A percentile compares a stretch with the other conserved stretches of the same genome.
phyloP scores from a whole-genome alignment of 1,140 invertebrate species.

The Portunus trituberculatus region DNA sequence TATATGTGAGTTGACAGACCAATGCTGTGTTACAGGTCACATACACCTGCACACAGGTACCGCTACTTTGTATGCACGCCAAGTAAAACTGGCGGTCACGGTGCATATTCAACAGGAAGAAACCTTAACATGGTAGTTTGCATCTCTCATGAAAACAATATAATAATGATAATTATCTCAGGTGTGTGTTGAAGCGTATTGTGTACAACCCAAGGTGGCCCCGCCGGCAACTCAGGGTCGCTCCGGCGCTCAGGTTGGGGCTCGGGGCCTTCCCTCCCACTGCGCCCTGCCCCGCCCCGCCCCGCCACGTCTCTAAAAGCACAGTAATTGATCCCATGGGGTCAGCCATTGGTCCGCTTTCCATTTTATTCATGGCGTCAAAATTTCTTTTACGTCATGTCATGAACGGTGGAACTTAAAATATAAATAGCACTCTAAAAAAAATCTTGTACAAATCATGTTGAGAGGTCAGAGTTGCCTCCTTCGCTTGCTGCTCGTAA shows the following conservation, averaged over 20 bases:
- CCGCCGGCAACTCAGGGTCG: neutral
- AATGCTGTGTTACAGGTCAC: neutral
- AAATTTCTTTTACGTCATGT: conserved; percentile 62
- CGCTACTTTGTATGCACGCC: conserved; percentile 11
- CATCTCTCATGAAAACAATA: conserved; percentile 28
- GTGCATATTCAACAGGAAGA: conserved; percentile 51
- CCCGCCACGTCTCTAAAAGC: conserved; percentile 58
- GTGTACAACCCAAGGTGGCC: conserved; percentile 57
- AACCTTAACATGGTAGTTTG: conserved; percentile 30
- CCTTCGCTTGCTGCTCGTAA: neutral
- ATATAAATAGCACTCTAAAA: conserved; percentile 11
- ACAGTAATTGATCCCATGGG: conserved; percentile 72
- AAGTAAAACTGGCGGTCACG: conserved; percentile 46
- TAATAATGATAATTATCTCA: neutral
- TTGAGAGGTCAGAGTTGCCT: neutral
- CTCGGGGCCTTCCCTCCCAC: neutral
- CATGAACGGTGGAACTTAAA: conserved; percentile 40
- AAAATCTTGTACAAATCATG: neutral
- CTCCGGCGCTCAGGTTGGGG: no score
- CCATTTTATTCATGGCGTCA: conserved; percentile 57
- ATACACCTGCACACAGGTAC: neutral
- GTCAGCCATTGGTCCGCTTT: conserved; percentile 70
- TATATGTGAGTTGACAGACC: conserved; percentile 30
- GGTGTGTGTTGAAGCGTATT: conserved; percentile 66
- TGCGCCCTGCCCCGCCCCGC: conserved; percentile 5